Base-by-base conservation (phyloP, 2,797 vertebrate species). In the Lates japonicus region DNA sequence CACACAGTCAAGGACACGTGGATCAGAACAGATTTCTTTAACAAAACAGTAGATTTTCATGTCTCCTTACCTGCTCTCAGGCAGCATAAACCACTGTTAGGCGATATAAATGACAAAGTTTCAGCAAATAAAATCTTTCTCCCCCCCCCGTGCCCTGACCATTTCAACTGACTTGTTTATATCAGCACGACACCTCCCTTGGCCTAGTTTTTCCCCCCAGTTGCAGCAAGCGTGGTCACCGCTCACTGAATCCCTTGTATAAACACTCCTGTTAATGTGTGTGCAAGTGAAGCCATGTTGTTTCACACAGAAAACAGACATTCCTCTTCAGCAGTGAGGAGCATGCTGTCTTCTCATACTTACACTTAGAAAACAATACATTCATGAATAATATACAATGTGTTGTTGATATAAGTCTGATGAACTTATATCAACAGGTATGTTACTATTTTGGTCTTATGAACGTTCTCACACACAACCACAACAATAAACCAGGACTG, bases 121-220 rank as follows among this genome's bases (percentile, higher is more conserved):
- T 62, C 5, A 68, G n/a, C n/a, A 1, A 42, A 4, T 22, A 39
- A 29, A 65, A 19, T 35, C 16, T 44, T 31, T 65, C 41, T 41
- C 66, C 37, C 66, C 42, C 54, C 42, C 57, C n/a, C 7, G 1
- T 76, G 62, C 70, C 76, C 82, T 66, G 58, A 65, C 69, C 78
- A 66, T 83, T 89, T 83, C 61, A 80, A 59, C 85, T 57, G 72
- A 85, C 78, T 91, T 94, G 88, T 94, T 92, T 91, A 90, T 90
- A 79, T 86, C 87, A 92, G 87, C 85, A 80, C 4, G 81, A 70
- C 78, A 78, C 88, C 80, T 85, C 84, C 87, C 71, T 55, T 90
- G 90, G 82, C 91, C 90, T 90, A 92, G 58, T 90, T 91, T 87
- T 57, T 49, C 10, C 46, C 71, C 57, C 74, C 76, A 37, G 76